A percentile compares a stretch with the other conserved stretches of the same genome.
Evolutionary conservation across 23 tunicate species (phyloP).

Genomic region (Halocynthia roretzi): DNA sequence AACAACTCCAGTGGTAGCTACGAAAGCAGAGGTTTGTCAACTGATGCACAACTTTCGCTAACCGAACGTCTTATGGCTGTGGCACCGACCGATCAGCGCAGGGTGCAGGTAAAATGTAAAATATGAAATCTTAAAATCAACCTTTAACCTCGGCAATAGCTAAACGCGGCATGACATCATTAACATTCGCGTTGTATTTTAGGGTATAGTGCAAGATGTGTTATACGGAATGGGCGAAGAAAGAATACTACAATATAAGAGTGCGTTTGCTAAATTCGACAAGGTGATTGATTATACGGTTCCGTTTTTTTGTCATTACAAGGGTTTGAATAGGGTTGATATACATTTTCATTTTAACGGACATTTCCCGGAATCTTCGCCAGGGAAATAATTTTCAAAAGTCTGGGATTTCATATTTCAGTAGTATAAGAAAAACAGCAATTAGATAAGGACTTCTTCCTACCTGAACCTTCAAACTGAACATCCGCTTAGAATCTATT

Average conservation of each 20-base stretch:
- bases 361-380: no score
- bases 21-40: conserved; percentile 15
- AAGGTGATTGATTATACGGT: conserved; percentile 30
- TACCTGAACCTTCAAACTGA: no score
- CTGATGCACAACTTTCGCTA: conserved; percentile 41
- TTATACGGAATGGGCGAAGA: conserved; percentile 90
- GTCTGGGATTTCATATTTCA: no score
- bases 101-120: conserved; percentile 47
- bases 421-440: no score
- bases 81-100: conserved; percentile 59
- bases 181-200: not conserved
- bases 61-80: conserved; percentile 71
- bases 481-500: no score
- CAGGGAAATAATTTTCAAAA: no score
- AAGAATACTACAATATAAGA: conserved; percentile 75
- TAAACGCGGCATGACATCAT: not conserved
- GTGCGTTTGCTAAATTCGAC: conserved; percentile 85
- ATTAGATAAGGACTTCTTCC: no score
- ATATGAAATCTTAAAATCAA: no score
- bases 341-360: no score
- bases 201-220: conserved; percentile 87
- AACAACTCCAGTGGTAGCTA: not conserved
- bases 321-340: no score
- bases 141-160: no score
- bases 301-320: no score